Evolutionary conservation across 2,113 vertebrate species (phyloP), one percentile per base, ranked within the genome.

Genomic region (Takifugu flavidus): DNA sequence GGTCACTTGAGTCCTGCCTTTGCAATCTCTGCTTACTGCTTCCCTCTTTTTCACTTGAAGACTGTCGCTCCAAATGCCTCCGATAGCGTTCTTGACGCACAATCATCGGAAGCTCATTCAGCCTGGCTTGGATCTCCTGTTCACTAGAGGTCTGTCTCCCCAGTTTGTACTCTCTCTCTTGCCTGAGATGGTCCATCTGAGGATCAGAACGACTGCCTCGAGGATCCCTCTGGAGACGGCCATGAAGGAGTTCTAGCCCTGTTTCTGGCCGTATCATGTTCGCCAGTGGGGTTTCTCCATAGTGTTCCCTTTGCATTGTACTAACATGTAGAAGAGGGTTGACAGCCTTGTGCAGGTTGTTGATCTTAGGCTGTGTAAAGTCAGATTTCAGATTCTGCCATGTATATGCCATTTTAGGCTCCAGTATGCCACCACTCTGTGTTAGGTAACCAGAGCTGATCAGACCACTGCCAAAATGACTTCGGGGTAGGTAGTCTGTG

Each of bases 301-400:
- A 91, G 74, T 80, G 80, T 65, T 88, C 85, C 64, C 81, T 76
- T 59, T 89, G 89, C 27, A 79, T 72, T 67, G 87, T 78, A 53
- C 84, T 89, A 62, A 79, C 84, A 52, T 83, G 89, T 39, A 83
- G 71, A n/a, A 79, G 84, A 4, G 88, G 84, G 46, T 87, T 88
- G 6, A 91, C 87, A 31, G 88, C 88, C 75, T 94, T 93, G 7
- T 92, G 92, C 52, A 95, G 89, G 62, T 93, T 90, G 75, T 95
- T 94, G 8, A 94, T 91, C 68, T 90, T 91, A 43, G 94, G 93
- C 74, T 94, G 94, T 53, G 94, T 86, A 67, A 92, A 92, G 79
- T 96, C 94, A 0, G 92, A 92, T 56, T 93, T 94, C 49, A 95
- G 88, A 69, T 95, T 93, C 72, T 95, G 94, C 80, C 93, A 93